Percentiles rank a stretch among this genome's conserved stretches.
phyloP scores from a whole-genome alignment of 1,140 invertebrate species.

The Trichonephila clavipes region DNA sequence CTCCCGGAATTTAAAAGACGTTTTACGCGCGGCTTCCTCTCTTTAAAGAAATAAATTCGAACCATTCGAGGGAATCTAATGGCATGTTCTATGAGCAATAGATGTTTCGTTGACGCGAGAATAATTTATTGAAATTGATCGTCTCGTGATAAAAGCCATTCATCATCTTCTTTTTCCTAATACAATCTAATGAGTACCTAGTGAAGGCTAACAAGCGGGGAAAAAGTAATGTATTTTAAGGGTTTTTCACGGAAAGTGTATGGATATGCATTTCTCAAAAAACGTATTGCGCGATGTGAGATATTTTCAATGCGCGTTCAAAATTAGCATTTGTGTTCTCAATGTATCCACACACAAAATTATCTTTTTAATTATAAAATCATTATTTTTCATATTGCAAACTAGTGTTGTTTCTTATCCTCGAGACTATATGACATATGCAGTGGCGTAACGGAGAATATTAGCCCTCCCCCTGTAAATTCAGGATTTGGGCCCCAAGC shows the following conservation, averaged over 20 bases:
- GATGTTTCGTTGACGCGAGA: not conserved
- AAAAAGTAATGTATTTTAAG: not conserved
- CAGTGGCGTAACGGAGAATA: too few species aligned
- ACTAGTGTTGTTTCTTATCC: too few species aligned
- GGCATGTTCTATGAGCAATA: not conserved
- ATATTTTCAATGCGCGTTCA: too few species aligned
- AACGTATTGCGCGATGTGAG: too few species aligned
- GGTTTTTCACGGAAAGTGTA: not conserved
- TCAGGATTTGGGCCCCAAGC: too few species aligned
- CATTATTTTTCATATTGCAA: too few species aligned
- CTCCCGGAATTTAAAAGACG: not conserved
- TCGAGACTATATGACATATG: too few species aligned
- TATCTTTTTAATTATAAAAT: too few species aligned
- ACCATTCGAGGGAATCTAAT: not conserved
- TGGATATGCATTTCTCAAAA: too few species aligned
- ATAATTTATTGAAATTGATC: not conserved
- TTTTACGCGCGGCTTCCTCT: not conserved
- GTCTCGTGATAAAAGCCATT: constrained; percentile 5
- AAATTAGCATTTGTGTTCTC: too few species aligned
- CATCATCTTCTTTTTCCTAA: not conserved
- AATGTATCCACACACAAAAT: too few species aligned
- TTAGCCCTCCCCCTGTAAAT: too few species aligned
- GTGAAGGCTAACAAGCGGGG: not conserved
- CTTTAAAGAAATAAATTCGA: not conserved
- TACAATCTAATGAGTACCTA: not conserved